Evolutionary conservation across 2,113 vertebrate genomes (phyloP).

Genomic region (Nycticebus coucang): DNA sequence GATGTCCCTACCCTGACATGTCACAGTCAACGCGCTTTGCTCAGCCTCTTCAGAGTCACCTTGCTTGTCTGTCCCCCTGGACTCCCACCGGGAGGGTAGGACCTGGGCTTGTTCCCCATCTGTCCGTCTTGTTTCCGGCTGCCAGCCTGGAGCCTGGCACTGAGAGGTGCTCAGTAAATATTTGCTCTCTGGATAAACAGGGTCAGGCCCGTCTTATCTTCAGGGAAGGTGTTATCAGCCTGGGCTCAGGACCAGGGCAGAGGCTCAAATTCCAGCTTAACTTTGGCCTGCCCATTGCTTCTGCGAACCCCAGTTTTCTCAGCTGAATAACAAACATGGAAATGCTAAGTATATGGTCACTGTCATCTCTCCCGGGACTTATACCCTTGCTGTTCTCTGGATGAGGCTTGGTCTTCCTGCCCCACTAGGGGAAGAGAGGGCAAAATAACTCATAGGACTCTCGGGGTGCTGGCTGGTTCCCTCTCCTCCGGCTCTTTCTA

Average conservation of each 20-base stretch:
- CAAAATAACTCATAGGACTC: rapidly evolving
- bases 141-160: not conserved
- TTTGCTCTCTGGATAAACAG: not conserved
- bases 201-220: not conserved
- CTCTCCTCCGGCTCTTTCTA: conserved; percentile 50
- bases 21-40: not conserved
- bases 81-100: rapidly evolving
- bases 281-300: not conserved
- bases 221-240: not conserved
- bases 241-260: not conserved
- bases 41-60: not conserved
- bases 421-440: not conserved
- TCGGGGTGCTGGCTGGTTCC: not conserved
- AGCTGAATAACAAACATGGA: not conserved
- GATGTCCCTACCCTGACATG: not conserved
- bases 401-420: no score
- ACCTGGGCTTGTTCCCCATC: not conserved
- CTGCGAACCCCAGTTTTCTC: not conserved
- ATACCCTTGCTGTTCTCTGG: no score
- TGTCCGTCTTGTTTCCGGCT: not conserved
- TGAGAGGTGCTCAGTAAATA: not conserved
- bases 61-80: not conserved
- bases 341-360: rapidly evolving
- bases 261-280: not conserved
- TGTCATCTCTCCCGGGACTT: not conserved